Evolutionary conservation across 2,888 invertebrate species (phyloP).

Genomic region (Bhutanitis thaidina): DNA sequence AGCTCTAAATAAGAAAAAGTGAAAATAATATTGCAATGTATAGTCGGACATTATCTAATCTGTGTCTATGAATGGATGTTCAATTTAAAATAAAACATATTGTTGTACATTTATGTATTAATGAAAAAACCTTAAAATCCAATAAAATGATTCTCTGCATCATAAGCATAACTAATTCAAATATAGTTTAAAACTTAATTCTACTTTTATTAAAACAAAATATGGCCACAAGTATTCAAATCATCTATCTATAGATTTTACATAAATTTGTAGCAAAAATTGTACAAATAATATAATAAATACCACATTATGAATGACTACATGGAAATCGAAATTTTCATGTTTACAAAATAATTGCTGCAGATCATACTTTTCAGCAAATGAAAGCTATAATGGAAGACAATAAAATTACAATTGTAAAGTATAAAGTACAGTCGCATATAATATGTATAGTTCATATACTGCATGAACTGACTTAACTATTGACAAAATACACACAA

Average conservation of each 20-base stretch:
- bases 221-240: constrained; percentile 2
- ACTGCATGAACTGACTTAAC: not conserved
- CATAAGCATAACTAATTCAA: not conserved
- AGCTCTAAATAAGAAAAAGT: constrained; percentile 84
- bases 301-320: not conserved
- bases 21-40: constrained; percentile 23
- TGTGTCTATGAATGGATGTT: not conserved
- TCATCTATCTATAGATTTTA: too few relatives aligned
- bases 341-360: not conserved
- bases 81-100: constrained; percentile 14
- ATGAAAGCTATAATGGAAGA: constrained; percentile 8
- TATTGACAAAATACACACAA: too few relatives aligned
- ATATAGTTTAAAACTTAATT: not conserved
- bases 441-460: not conserved
- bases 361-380: not conserved
- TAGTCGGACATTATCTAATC: not conserved
- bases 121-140: constrained; percentile 21
- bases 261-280: not conserved
- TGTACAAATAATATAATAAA: not conserved
- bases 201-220: not conserved
- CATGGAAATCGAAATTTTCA: not conserved
- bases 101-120: constrained; percentile 21
- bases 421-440: too few relatives aligned
- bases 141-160: constrained; percentile 12
- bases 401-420: not conserved